Percentiles rank a stretch among this genome's conserved stretches.
Evolutionary conservation across 2,888 invertebrate species (phyloP).

Genomic region (Punctoribates punctum): DNA sequence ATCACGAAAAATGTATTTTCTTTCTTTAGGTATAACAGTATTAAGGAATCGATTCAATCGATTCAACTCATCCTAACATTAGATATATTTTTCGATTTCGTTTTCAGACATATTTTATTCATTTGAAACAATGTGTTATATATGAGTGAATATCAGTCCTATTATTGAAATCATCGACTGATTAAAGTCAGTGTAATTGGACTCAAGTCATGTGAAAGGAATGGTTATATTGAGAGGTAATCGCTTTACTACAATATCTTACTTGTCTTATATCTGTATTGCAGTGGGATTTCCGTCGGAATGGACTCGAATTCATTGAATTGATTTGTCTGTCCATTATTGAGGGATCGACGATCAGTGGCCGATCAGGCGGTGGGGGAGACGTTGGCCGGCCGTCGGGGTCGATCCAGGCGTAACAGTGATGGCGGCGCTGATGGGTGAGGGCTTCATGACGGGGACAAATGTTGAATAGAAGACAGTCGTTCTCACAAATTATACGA

Average conservation of each 20-base stretch:
- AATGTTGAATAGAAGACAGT: conserved; percentile 37
- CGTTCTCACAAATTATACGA: conserved; percentile 28
- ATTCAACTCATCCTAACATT: background rate
- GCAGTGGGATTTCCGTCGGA: background rate
- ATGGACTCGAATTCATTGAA: conserved; percentile 43
- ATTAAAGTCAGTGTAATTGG: no score
- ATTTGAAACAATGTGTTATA: no score
- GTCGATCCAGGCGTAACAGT: conserved; percentile 87
- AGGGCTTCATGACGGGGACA: conserved; percentile 39
- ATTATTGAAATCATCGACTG: background rate
- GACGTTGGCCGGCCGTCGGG: conserved; percentile 78
- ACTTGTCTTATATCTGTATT: conserved; percentile 22
- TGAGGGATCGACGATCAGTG: conserved; percentile 62
- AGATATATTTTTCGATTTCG: background rate
- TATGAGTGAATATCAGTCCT: background rate
- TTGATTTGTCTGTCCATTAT: conserved; percentile 44
- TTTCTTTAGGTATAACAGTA: background rate
- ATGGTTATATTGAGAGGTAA: no score
- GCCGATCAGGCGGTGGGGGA: conserved; percentile 63
- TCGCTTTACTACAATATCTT: background rate
- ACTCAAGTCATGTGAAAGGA: no score
- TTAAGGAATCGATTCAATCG: background rate
- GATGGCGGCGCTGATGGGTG: conserved; percentile 38
- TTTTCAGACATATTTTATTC: background rate
- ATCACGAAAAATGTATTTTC: background rate